Evolutionary conservation across 2,888 invertebrate species (phyloP), one percentile per base, ranked within the genome.

Genomic region (Ophioninae sp.): DNA sequence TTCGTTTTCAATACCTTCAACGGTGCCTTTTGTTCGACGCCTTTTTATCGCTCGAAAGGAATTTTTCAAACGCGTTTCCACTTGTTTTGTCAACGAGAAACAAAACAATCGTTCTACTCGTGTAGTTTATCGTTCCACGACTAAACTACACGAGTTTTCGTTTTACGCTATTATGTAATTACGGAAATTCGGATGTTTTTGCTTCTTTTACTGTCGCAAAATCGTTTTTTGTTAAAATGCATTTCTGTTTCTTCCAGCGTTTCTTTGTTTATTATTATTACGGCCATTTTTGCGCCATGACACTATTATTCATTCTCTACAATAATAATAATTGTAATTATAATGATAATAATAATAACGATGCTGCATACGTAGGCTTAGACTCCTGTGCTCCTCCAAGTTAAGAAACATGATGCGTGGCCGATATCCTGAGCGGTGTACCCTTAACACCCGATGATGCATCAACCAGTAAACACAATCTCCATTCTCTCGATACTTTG

Each of bases 81-180:
- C 44, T 20, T 23, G 13, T 39, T 23, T 50, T 23, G 23, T 17
- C 50, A 3, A 17, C 30, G 23, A 50, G 50, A 13, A 50, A 50
- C 50, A 13, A 50, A 50, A 50, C 50, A 50, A 50, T 50, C 50
- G 50, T 50, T 68, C n/a, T n/a, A n/a, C n/a, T n/a, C n/a, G n/a
- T n/a, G n/a, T n/a, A n/a, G n/a, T 88, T 89, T 89, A 90, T 88
- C 88, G 87, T 89, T 86, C 87, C 76, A 17, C 86, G 86, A 89
- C 91, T 91, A 91, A 91, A 92, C 91, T 91, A 89, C 88, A 87
- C 75, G 84, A 84, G 59, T 68, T 57, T 64, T 57, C 79, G 72
- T 57, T 83, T 87, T 65, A 83, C 77, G 79, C 74, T 57, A 88
- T 91, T 91, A 91, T 89, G 87, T 90, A 91, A 91, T 91, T 89